These are phyloP conservation scores for Brachyptera putata DNA, from an alignment of 2,888 invertebrate genomes.

Conservation along the genomic window DNA sequence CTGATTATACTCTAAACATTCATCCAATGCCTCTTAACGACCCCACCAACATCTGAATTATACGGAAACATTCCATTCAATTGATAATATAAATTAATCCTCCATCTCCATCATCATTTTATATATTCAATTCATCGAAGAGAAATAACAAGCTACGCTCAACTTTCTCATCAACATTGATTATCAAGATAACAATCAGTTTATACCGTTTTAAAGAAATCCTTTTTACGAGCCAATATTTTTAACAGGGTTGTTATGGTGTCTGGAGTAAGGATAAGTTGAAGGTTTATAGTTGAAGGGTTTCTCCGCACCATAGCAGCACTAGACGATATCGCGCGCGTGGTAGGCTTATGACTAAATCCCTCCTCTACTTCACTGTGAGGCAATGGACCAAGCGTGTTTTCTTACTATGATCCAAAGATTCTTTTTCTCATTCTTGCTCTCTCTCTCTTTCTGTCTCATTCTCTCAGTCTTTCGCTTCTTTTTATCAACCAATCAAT, in stretches of 20 bases:
- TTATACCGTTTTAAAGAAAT: slow-evolving; percentile 18
- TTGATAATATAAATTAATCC: no score
- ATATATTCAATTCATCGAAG: no score
- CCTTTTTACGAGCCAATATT: slow-evolving; percentile 11
- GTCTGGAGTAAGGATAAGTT: slow-evolving; percentile 7
- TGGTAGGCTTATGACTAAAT: slow-evolving; percentile 21
- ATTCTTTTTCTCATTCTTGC: slow-evolving; percentile 9
- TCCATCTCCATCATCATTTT: no score
- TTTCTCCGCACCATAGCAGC: slow-evolving; percentile 22
- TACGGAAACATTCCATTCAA: no score
- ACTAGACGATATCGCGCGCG: slow-evolving; percentile 17
- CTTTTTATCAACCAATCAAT: slow-evolving; percentile 33
- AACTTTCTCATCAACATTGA: slow-evolving; percentile 16
- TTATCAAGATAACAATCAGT: slow-evolving; percentile 19
- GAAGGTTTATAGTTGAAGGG: slow-evolving; percentile 19
- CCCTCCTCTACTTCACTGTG: slow-evolving; percentile 14
- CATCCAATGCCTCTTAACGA: no score
- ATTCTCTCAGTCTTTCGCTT: slow-evolving; percentile 11
- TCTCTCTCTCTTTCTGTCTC: no score
- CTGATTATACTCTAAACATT: no score
- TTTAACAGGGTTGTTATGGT: slow-evolving; percentile 1
- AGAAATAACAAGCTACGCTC: no score
- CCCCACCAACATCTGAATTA: no score
- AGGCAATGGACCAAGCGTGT: slow-evolving; percentile 20
- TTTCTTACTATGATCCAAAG: slow-evolving; percentile 24